phyloP scores from a whole-genome alignment of 2,797 vertebrate species.

The Phalanger gymnotis region DNA sequence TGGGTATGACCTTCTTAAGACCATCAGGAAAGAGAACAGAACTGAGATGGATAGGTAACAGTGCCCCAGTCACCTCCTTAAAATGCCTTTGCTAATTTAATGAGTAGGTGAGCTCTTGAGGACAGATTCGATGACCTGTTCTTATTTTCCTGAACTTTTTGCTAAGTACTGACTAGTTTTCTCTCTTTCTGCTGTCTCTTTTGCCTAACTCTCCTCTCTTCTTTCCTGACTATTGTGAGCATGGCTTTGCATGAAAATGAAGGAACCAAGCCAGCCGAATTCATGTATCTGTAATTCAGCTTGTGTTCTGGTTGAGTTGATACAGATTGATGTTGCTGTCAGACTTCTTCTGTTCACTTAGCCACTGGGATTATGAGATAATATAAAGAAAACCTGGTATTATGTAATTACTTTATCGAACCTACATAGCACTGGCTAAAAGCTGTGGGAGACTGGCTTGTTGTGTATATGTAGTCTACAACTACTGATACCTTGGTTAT shows the following conservation, averaged over 20 bases:
- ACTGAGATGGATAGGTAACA: background rate
- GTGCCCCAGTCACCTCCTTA: no score
- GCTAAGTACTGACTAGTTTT: background rate
- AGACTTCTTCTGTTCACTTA: no score
- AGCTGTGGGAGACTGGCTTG: background rate
- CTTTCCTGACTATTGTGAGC: background rate
- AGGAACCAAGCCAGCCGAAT: background rate
- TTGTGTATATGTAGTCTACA: background rate
- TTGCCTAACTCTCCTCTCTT: no score
- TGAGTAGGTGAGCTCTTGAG: background rate
- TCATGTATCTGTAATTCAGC: background rate
- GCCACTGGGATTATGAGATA: background rate
- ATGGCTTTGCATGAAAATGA: background rate
- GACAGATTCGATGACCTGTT: background rate
- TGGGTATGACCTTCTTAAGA: background rate
- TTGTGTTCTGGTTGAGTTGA: background rate
- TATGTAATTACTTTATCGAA: background rate
- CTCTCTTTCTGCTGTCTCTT: background rate
- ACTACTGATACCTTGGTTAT: background rate
- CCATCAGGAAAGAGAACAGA: background rate
- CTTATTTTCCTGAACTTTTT: no score
- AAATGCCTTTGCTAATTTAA: background rate
- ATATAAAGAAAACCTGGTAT: background rate
- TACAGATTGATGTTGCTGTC: background rate
- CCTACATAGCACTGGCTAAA: background rate